These are phyloP conservation scores for Oryzaephilus surinamensis DNA, from an alignment of 1,140 invertebrate species.

Conservation along the genomic window DNA sequence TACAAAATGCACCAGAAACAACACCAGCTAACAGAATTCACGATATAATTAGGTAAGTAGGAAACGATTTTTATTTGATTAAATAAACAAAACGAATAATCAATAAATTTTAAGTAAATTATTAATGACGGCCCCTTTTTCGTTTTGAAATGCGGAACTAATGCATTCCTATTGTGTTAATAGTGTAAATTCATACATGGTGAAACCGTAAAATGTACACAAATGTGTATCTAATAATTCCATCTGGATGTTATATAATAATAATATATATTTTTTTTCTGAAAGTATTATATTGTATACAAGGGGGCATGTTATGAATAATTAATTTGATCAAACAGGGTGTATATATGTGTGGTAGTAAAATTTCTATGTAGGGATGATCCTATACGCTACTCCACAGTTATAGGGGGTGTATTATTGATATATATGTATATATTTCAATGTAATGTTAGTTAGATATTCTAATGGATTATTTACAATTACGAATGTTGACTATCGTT, in stretches of 20 bases:
- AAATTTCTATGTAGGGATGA: background rate
- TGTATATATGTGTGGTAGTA: background rate
- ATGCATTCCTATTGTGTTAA: no score
- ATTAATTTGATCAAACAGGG: constrained; percentile 10
- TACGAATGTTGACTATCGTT: no score
- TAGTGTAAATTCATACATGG: no score
- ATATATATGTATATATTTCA: no score
- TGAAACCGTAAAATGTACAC: no score
- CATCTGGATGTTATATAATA: constrained; percentile 5
- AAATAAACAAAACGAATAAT: background rate
- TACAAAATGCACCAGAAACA: constrained; percentile 30
- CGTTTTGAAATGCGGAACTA: no score
- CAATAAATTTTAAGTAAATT: no score
- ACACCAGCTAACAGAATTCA: constrained; percentile 30
- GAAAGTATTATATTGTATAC: constrained; percentile 2
- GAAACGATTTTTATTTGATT: background rate
- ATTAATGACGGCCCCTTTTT: background rate
- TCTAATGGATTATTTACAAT: background rate
- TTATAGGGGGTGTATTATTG: no score
- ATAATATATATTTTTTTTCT: constrained; percentile 2
- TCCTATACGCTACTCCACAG: background rate
- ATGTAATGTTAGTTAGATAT: no score
- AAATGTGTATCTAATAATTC: background rate
- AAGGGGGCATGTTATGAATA: constrained; percentile 10
- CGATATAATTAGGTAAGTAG: constrained; percentile 40